Percentiles rank a stretch among this genome's conserved stretches.
Evolutionary conservation across 2,888 invertebrate genomes (phyloP).

Genomic region (Ectropis crepuscularia): DNA sequence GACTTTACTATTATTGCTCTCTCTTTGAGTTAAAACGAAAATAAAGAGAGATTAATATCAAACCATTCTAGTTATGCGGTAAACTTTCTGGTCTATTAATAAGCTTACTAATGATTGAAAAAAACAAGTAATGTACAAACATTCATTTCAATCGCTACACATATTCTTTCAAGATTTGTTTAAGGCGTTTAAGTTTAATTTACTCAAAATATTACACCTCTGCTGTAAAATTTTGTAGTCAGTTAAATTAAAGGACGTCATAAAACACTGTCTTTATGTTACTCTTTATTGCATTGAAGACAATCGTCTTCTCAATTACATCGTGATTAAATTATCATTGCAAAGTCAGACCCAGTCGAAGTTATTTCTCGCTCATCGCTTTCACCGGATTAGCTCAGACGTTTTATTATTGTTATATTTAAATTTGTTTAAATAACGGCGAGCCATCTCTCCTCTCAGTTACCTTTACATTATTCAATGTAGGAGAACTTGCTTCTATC

Average conservation of each 20-base stretch:
- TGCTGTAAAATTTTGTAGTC: slow-evolving; percentile 36
- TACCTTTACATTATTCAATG: slow-evolving; percentile 17
- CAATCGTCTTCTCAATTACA: slow-evolving; percentile 68
- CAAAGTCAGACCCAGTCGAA: slow-evolving; percentile 67
- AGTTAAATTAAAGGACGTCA: slow-evolving; percentile 44
- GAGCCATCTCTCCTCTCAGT: slow-evolving; percentile 11
- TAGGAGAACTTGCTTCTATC: neutral
- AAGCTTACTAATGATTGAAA: too few relatives aligned
- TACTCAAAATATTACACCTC: slow-evolving; percentile 33
- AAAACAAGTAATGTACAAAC: neutral
- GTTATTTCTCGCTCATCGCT: slow-evolving; percentile 61
- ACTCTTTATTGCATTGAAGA: slow-evolving; percentile 66
- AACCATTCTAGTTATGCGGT: too few relatives aligned
- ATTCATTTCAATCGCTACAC: neutral
- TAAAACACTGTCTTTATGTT: slow-evolving; percentile 52
- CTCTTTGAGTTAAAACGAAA: too few relatives aligned
- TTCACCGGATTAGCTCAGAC: slow-evolving; percentile 54
- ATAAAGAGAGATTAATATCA: too few relatives aligned
- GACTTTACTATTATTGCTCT: too few relatives aligned
- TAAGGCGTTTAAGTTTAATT: slow-evolving; percentile 12
- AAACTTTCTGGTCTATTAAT: too few relatives aligned
- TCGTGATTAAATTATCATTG: slow-evolving; percentile 81
- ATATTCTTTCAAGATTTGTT: neutral
- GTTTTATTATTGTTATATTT: slow-evolving; percentile 58
- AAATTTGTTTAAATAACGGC: slow-evolving; percentile 43